Conservation (phyloP, 2,888 invertebrate species). For the Phrixothrix hirtus region DNA sequence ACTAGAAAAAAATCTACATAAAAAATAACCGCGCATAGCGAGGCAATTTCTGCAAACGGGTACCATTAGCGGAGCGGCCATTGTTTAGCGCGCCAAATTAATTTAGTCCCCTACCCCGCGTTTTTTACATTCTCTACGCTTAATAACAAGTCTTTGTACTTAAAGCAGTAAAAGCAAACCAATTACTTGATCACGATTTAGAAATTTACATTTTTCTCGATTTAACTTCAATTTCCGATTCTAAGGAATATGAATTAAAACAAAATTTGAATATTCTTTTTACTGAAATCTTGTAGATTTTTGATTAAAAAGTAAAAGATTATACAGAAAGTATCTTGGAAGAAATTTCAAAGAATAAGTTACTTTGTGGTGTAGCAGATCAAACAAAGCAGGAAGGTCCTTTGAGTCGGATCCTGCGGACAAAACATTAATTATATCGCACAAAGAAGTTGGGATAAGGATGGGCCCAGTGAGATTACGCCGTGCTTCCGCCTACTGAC, state of each 20-base stretch:
- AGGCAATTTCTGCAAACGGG: conserved; percentile 58
- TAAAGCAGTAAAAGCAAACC: conserved; percentile 25
- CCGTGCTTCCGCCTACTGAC: conserved; percentile 46
- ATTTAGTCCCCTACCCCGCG: conserved; percentile 52
- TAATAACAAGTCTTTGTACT: conserved; percentile 33
- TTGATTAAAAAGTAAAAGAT: conserved; percentile 24
- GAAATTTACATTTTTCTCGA: conserved; percentile 24
- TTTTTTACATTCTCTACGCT: conserved; percentile 22
- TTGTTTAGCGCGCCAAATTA: conserved; percentile 60
- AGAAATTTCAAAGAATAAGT: conserved; percentile 29
- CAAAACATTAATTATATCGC: conserved; percentile 48
- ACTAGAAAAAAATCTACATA: conserved; percentile 52
- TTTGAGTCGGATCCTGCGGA: conserved; percentile 41
- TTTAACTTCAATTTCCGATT: conserved; percentile 4
- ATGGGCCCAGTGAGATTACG: conserved; percentile 40
- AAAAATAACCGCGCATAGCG: conserved; percentile 56
- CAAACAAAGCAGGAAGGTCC: conserved; percentile 31
- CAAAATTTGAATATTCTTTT: conserved; percentile 12
- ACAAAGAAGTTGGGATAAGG: conserved; percentile 40
- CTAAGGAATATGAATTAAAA: conserved; percentile 18
- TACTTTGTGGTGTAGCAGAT: conserved; percentile 30
- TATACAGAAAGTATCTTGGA: conserved; percentile 18
- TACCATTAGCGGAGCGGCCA: conserved; percentile 58
- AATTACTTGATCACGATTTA: conserved; percentile 21
- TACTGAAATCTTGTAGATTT: conserved; percentile 8